A percentile compares a stretch with the other conserved stretches of the same genome.
These are phyloP conservation scores for Poecilia picta DNA, from an alignment of 2,797 vertebrate genomes.

Conservation along the genomic window DNA sequence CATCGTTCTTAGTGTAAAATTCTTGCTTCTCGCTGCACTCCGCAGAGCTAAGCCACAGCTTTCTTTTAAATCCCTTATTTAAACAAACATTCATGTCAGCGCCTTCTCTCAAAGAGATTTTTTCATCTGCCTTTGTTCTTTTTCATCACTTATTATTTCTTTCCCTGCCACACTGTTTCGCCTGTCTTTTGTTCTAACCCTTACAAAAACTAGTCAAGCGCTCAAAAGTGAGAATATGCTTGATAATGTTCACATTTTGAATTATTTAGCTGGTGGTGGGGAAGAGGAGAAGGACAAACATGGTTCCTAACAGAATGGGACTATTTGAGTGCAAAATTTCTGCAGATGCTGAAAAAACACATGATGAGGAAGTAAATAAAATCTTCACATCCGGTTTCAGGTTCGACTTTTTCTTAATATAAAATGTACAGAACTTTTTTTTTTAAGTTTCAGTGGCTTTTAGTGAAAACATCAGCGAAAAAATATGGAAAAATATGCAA, in stretches of 20 bases:
- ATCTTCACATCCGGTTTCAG: background rate
- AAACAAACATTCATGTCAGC: conserved; percentile 26
- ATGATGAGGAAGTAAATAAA: background rate
- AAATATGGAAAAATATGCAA: background rate
- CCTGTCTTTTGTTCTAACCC: background rate
- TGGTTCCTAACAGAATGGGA: background rate
- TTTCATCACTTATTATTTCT: conserved; percentile 14
- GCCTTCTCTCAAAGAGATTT: conserved; percentile 8
- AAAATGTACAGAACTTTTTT: background rate
- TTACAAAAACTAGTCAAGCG: background rate
- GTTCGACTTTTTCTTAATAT: background rate
- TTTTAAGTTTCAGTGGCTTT: background rate
- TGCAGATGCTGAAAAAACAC: background rate
- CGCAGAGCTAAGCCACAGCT: conserved; percentile 11
- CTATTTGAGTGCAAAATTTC: background rate
- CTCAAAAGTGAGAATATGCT: background rate
- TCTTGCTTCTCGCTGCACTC: conserved; percentile 7
- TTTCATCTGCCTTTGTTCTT: background rate
- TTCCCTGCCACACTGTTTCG: background rate
- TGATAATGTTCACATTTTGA: background rate
- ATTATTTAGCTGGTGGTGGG: background rate
- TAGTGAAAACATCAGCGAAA: background rate
- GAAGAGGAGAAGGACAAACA: background rate
- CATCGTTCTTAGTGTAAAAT: background rate
- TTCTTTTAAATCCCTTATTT: conserved; percentile 21